Evolutionary conservation across 2,113 vertebrate species (phyloP).

Genomic region (Engystomops pustulosus): DNA sequence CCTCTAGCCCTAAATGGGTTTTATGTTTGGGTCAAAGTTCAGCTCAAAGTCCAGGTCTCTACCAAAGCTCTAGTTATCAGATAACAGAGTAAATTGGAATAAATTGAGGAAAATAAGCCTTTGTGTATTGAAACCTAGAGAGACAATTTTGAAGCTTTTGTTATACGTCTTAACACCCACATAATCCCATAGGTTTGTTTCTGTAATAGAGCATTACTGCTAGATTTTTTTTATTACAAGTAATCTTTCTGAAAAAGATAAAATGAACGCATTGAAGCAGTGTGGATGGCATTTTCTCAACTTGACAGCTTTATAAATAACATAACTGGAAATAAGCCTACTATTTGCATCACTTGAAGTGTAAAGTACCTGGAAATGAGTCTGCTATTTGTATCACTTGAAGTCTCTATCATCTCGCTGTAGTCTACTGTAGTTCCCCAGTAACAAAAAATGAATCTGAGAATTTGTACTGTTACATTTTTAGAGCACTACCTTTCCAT

Average conservation of each 20-base stretch:
- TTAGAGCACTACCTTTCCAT: background rate
- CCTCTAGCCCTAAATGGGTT: no score
- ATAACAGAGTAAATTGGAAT: no score
- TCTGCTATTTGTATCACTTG: conserved; percentile 8
- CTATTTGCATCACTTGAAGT: background rate
- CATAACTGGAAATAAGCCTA: background rate
- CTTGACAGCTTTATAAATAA: background rate
- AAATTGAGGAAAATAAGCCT: no score
- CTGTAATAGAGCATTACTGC: background rate
- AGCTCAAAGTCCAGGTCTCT: no score
- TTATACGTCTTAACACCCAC: no score
- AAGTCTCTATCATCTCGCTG: background rate
- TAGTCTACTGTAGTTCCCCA: background rate
- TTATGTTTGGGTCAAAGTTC: no score
- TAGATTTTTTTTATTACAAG: background rate
- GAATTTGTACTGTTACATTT: no score
- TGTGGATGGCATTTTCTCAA: background rate
- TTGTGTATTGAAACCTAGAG: no score
- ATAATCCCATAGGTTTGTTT: no score
- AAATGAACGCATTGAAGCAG: background rate
- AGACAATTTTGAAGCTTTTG: no score
- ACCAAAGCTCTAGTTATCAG: no score
- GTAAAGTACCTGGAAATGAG: background rate
- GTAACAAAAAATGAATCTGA: background rate
- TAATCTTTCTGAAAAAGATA: background rate